A percentile compares a stretch with the other conserved stretches of the same genome.
Conservation (phyloP, 53 echinoderm and acorn worm species). For the Zoroaster sp. region DNA sequence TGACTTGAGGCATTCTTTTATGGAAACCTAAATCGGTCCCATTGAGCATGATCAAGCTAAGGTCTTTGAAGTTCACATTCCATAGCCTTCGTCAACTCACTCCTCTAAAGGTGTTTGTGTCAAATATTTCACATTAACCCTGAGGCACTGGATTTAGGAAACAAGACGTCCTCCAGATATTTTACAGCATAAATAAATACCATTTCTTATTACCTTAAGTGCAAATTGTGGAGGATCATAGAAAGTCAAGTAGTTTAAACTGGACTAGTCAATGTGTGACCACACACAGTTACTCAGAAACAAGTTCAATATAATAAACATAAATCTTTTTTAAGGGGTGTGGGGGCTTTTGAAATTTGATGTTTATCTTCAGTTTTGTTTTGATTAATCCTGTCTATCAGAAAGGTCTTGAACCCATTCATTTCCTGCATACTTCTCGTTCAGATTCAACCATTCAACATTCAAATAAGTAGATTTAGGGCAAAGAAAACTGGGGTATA, state of each 20-base stretch:
- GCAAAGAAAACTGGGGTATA: not conserved
- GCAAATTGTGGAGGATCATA: not conserved
- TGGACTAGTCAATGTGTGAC: not conserved
- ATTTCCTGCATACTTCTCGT: too few species aligned
- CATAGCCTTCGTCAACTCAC: not conserved
- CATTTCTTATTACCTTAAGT: not conserved
- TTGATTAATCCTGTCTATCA: too few species aligned
- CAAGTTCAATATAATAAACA: too few species aligned
- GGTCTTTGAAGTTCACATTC: conserved; percentile 39
- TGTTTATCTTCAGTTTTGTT: too few species aligned
- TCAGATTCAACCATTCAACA: too few species aligned
- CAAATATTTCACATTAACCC: not conserved
- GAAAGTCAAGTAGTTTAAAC: not conserved
- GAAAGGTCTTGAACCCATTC: too few species aligned
- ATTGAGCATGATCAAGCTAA: not conserved
- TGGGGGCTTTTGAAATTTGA: too few species aligned
- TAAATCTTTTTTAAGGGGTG: too few species aligned
- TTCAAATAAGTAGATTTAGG: too few species aligned
- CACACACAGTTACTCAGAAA: not conserved
- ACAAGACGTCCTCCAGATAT: not conserved
- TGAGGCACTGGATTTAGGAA: not conserved
- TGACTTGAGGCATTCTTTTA: not conserved
- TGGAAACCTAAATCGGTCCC: not conserved
- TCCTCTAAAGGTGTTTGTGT: not conserved
- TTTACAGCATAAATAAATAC: not conserved